A percentile compares a stretch with the other conserved stretches of the same genome.
Conservation (phyloP, 2,888 invertebrate genomes). For the Melanostoma mellinum region DNA sequence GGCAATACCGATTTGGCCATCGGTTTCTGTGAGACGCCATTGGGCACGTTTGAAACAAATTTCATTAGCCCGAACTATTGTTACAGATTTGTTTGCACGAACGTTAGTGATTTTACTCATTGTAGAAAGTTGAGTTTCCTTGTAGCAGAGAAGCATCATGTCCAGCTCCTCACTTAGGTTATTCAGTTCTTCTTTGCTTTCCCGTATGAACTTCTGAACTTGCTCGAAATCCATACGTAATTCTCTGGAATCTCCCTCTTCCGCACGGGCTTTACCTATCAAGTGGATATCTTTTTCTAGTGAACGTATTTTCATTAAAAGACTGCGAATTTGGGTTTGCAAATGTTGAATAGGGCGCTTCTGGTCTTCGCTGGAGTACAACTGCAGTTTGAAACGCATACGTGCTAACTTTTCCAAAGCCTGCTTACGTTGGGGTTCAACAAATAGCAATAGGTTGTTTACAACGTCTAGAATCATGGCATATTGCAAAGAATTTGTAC, state of each 20-base stretch:
- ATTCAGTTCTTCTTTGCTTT: slow-evolving; percentile 94
- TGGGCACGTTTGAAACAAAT: slow-evolving; percentile 99
- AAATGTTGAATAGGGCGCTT: slow-evolving; percentile 94
- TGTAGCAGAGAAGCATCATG: slow-evolving; percentile 96
- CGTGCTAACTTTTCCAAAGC: slow-evolving; percentile 92
- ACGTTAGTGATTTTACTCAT: slow-evolving; percentile 85
- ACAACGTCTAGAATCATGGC: slow-evolving; percentile 98
- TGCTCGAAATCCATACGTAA: slow-evolving; percentile 88
- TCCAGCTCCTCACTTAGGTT: slow-evolving; percentile 96
- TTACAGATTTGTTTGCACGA: slow-evolving; percentile 87
- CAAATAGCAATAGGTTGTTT: slow-evolving; percentile 97
- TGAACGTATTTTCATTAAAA: slow-evolving; percentile 91
- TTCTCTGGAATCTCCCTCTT: slow-evolving; percentile 85
- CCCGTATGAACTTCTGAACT: slow-evolving; percentile 87
- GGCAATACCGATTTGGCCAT: slow-evolving; percentile 98
- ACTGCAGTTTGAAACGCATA: slow-evolving; percentile 96
- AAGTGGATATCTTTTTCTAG: slow-evolving; percentile 95
- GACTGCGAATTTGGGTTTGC: slow-evolving; percentile 90
- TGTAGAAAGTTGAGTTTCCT: slow-evolving; percentile 88
- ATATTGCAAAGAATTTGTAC: slow-evolving; percentile 96
- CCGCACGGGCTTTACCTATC: slow-evolving; percentile 90
- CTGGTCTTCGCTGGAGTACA: slow-evolving; percentile 95
- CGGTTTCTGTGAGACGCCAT: slow-evolving; percentile 98
- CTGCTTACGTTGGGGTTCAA: slow-evolving; percentile 97
- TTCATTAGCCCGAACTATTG: slow-evolving; percentile 92